Base-by-base conservation (phyloP, 2,888 invertebrate genomes). In the Acanthacorydalis orientalis region DNA sequence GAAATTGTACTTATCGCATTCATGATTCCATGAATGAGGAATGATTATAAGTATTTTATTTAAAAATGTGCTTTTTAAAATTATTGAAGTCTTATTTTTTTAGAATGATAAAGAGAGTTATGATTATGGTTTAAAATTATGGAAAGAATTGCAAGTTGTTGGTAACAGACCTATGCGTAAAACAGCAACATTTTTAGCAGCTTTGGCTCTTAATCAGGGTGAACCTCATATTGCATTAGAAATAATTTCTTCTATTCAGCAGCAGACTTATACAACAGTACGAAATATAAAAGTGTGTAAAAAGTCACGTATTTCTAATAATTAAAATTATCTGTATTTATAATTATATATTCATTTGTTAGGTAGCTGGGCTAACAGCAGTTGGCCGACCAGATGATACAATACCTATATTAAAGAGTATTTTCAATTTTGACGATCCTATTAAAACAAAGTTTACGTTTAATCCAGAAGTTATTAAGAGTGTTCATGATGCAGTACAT, bases 51-150 rank as follows among this genome's bases (percentile, higher is more conserved):
- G n/a, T n/a, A n/a, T n/a, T n/a, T n/a, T n/a, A n/a, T n/a, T n/a
- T n/a, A n/a, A n/a, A 23, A 23, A 4, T 23, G 6, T 23, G 6
- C 6, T 23, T 23, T 23, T 4, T 23, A 23, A 6, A 23, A 23
- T 23, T 23, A n/a, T n/a, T 23, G 2, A 23, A 23, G 2, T 23
- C 40, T 51, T 51, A 53, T 52, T 40, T 61, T 70, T 63, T n/a
- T 58, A 85, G 84, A 85, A 86, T 59, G 75, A 80, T 40, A 64
- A 70, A 53, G 72, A 81, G 57, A 76, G 80, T 57, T 69, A 78
- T 33, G 68, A 81, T 33, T 76, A 72, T 63, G 80, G 78, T 2
- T 60, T 75, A 44, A 68, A 75, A 23, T 51, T 81, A 15, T 79
- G 82, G 75, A 67, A 68, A 14, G 72, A 77, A 33, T 66, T 81